Conservation (phyloP, 2,113 vertebrate species). For the Daboia siamensis region DNA sequence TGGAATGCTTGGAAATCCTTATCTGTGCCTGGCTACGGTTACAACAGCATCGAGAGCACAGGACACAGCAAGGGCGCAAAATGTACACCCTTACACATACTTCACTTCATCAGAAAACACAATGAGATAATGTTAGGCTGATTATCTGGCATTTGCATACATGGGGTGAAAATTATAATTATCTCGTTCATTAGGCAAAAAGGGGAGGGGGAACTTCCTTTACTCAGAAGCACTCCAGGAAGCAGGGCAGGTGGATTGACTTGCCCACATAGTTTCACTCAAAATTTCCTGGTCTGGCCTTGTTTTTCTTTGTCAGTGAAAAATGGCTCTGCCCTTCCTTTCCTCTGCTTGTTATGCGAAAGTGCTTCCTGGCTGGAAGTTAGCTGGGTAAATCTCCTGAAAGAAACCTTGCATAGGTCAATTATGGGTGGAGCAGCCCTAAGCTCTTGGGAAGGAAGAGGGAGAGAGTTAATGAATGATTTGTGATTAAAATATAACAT, state of each 20-base stretch:
- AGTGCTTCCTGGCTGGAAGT: constrained; percentile 57
- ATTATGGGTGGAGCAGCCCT: constrained; percentile 25
- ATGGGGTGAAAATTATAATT: constrained; percentile 18
- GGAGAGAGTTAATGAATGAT: constrained; percentile 22
- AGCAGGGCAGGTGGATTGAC: constrained; percentile 36
- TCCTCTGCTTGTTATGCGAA: constrained; percentile 47
- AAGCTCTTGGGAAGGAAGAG: constrained; percentile 11
- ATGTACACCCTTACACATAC: background rate
- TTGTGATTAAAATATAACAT: constrained; percentile 33
- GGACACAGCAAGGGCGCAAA: background rate
- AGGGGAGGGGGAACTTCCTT: background rate
- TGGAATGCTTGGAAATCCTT: background rate
- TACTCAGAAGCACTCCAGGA: background rate
- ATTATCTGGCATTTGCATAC: constrained; percentile 12
- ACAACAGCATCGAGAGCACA: background rate
- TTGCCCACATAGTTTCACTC: background rate
- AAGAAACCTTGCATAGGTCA: constrained; percentile 36
- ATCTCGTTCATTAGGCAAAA: constrained; percentile 11
- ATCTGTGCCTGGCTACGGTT: background rate
- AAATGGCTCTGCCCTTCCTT: constrained; percentile 57
- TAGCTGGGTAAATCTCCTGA: constrained; percentile 7
- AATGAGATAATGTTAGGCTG: constrained; percentile 18
- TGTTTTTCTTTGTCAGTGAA: constrained; percentile 62
- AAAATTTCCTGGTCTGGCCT: background rate
- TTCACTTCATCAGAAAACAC: background rate